These are phyloP conservation scores for Pitta sordida DNA, from an alignment of 2,113 vertebrate species.

Conservation along the genomic window DNA sequence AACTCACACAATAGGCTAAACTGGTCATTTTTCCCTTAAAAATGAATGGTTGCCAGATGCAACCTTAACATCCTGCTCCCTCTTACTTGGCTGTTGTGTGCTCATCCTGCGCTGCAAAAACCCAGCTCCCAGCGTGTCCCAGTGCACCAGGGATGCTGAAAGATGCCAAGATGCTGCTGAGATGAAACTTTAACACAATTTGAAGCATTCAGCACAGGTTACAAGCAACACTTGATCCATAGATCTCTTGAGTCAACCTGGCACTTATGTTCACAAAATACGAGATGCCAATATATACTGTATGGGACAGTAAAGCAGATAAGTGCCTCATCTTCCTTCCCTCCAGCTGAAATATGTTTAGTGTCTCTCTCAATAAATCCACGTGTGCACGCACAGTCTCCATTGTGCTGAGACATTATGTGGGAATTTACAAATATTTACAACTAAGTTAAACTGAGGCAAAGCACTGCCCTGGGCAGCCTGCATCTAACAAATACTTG, in stretches of 20 bases:
- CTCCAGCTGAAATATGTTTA: conserved; percentile 48
- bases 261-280: conserved; percentile 54
- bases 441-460: conserved; percentile 14
- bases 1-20: background rate
- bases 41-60: background rate
- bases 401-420: conserved; percentile 8
- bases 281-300: conserved; percentile 12
- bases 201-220: background rate
- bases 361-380: conserved; percentile 52
- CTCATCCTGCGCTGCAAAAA: background rate
- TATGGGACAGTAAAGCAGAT: conserved; percentile 25
- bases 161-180: background rate
- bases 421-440: conserved; percentile 48
- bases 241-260: conserved; percentile 42
- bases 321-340: conserved; percentile 44
- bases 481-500: conserved; percentile 7
- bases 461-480: conserved; percentile 12
- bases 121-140: rapidly evolving
- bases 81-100: background rate
- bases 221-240: conserved; percentile 19
- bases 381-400: background rate
- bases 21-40: background rate
- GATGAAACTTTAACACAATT: background rate
- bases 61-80: background rate
- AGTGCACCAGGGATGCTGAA: background rate